Evolutionary conservation across 2,797 vertebrate genomes (phyloP).

Genomic region (Semotilus atromaculatus): DNA sequence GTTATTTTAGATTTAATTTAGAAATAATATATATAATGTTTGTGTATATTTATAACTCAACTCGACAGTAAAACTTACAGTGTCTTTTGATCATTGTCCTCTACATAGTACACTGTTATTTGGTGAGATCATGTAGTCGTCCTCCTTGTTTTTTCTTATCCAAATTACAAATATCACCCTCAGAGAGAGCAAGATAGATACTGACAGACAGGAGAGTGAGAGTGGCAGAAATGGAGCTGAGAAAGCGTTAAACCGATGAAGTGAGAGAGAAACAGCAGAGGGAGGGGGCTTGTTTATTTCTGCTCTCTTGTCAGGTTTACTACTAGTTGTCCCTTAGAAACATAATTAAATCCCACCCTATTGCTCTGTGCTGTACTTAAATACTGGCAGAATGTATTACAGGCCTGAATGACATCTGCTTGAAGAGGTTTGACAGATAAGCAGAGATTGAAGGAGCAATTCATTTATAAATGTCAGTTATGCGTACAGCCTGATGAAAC

Average conservation of each 20-base stretch:
- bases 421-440: slow-evolving; percentile 52
- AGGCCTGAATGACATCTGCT: slow-evolving; percentile 67
- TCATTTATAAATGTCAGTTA: neutral
- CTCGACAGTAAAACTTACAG: slow-evolving; percentile 57
- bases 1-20: neutral
- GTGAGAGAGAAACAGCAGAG: slow-evolving; percentile 3
- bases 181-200: slow-evolving; percentile 20
- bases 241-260: slow-evolving; percentile 18
- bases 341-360: slow-evolving; percentile 68
- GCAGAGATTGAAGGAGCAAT: neutral
- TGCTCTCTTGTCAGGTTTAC: slow-evolving; percentile 54
- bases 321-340: slow-evolving; percentile 64
- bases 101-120: slow-evolving; percentile 64
- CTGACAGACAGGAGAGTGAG: slow-evolving; percentile 21
- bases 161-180: slow-evolving; percentile 37
- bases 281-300: slow-evolving; percentile 55
- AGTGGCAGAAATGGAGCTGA: slow-evolving; percentile 9
- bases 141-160: neutral
- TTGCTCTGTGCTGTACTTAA: slow-evolving; percentile 42
- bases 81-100: slow-evolving; percentile 50
- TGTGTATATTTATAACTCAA: neutral
- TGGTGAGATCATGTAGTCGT: slow-evolving; percentile 38
- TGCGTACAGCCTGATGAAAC: neutral
- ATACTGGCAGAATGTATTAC: slow-evolving; percentile 62
- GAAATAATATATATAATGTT: too few species aligned